phyloP scores from a whole-genome alignment of 2,888 invertebrate genomes.

The Drosophila demipolita region DNA sequence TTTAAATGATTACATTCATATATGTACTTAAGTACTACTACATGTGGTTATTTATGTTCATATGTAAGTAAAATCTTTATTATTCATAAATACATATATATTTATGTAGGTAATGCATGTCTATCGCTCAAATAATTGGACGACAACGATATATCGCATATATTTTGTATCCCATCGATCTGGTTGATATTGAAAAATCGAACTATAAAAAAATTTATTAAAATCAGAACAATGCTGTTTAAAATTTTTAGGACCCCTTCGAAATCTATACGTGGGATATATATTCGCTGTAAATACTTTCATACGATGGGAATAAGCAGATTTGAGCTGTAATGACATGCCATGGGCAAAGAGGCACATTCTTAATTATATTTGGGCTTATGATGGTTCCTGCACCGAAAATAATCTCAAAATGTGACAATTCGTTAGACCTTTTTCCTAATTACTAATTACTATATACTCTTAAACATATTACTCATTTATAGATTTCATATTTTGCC shows the following conservation, averaged over 20 bases:
- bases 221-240: conserved; percentile 1
- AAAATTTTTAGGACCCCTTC: neutral
- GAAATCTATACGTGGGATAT: conserved; percentile 3
- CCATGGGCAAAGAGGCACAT: conserved; percentile 23
- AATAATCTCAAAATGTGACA: conserved; percentile 3
- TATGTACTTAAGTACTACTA: conserved; percentile 3
- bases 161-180: neutral
- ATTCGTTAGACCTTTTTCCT: neutral
- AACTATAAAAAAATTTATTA: neutral
- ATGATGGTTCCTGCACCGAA: neutral
- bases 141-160: conserved; percentile 7
- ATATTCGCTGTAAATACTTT: neutral
- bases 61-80: neutral
- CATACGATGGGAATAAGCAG: conserved; percentile 8
- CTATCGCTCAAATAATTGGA: conserved; percentile 1
- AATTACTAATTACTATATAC: conserved; percentile 6
- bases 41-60: conserved; percentile 1
- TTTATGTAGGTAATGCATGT: neutral
- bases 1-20: conserved; percentile 9
- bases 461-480: conserved; percentile 16
- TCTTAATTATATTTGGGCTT: conserved; percentile 3
- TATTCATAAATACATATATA: neutral
- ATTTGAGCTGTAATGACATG: neutral
- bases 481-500: conserved; percentile 25
- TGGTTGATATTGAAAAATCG: neutral